A percentile compares a stretch with the other conserved stretches of the same genome.
These are phyloP conservation scores for Thelaira solivaga DNA, from an alignment of 2,888 invertebrate genomes.

Conservation along the genomic window DNA sequence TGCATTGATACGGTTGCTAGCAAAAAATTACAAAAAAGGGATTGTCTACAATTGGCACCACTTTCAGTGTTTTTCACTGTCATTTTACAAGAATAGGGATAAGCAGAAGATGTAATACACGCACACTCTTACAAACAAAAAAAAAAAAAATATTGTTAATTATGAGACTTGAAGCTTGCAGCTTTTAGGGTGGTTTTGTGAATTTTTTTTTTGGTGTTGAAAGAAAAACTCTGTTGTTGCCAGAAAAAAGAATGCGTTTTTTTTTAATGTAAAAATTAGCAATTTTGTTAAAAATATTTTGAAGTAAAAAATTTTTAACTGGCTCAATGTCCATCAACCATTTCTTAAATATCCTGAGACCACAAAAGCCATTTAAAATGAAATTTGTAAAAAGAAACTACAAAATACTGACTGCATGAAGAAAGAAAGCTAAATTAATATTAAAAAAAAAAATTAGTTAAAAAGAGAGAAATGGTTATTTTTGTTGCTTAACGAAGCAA, in stretches of 20 bases:
- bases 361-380: not conserved
- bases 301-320: not conserved
- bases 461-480: constrained; percentile 52
- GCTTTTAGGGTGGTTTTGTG: constrained; percentile 15
- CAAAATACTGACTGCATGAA: not conserved
- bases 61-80: constrained; percentile 4
- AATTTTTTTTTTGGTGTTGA: not conserved
- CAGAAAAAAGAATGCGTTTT: constrained; percentile 20
- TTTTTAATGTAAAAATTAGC: too few relatives aligned
- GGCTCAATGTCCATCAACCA: not conserved
- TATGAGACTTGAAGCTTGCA: constrained; percentile 22
- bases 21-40: not conserved
- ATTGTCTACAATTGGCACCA: constrained; percentile 45
- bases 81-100: not conserved
- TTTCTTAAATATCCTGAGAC: not conserved
- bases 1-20: constrained; percentile 42
- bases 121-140: not conserved
- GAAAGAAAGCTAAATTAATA: constrained; percentile 20
- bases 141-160: not conserved
- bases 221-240: constrained; percentile 28
- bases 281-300: too few relatives aligned
- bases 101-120: not conserved
- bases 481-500: constrained; percentile 62
- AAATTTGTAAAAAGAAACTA: not conserved
- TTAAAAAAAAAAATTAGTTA: constrained; percentile 17